A percentile compares a stretch with the other conserved stretches of the same genome.
These are phyloP conservation scores for Corythornis madagascariensis DNA, from an alignment of 2,113 vertebrate species.

Conservation along the genomic window DNA sequence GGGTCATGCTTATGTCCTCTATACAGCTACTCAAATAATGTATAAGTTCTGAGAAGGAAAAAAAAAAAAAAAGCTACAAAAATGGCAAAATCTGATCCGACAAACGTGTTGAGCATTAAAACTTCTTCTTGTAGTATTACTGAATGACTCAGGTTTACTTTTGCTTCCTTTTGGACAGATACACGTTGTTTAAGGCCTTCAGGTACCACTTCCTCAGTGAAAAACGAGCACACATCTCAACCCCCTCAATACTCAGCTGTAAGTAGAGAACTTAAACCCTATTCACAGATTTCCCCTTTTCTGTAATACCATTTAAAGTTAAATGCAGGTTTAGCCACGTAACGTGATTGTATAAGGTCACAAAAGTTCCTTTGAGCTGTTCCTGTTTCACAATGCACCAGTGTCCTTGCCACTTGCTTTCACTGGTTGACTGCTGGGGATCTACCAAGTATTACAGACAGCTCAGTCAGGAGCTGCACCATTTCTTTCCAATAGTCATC, in stretches of 20 bases:
- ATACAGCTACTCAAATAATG: not conserved
- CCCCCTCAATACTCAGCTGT: not conserved
- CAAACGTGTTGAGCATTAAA: not conserved
- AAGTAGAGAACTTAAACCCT: not conserved
- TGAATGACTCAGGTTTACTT: not conserved
- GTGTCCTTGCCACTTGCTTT: not conserved
- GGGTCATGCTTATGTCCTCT: not conserved
- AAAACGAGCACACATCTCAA: not conserved
- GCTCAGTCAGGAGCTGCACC: not conserved
- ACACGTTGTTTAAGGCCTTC: slow-evolving; percentile 53
- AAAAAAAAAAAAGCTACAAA: not conserved
- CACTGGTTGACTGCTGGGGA: not conserved
- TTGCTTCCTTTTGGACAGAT: slow-evolving; percentile 57
- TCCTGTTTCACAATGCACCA: not conserved
- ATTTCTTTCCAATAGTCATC: not conserved
- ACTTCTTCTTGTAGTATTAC: not conserved
- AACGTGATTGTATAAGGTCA: accelerated
- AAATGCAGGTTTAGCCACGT: not conserved
- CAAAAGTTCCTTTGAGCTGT: not conserved
- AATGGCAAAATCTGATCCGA: not conserved
- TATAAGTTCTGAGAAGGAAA: not conserved
- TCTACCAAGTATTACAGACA: not conserved
- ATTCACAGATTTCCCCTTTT: not conserved
- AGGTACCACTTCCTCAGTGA: not conserved
- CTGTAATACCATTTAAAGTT: not conserved